These are phyloP conservation scores for Drosophila nasuta DNA, from an alignment of 1,140 invertebrate species.

Conservation along the genomic window DNA sequence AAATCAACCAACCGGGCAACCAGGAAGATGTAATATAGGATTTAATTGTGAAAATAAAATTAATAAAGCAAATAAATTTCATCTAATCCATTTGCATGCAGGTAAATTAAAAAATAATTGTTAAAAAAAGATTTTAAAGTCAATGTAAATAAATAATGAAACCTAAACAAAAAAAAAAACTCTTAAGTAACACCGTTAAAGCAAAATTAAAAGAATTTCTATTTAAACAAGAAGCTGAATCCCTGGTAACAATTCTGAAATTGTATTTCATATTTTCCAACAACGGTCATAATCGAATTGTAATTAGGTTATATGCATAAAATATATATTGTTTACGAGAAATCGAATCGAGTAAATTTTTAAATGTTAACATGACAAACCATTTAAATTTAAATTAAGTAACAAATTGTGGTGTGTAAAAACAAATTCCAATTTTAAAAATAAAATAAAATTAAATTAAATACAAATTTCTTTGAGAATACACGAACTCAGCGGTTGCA, in stretches of 20 bases:
- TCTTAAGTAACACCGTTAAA: not conserved
- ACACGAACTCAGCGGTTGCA: slow-evolving; percentile 5
- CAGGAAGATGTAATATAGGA: slow-evolving; percentile 31
- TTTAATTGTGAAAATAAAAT: slow-evolving; percentile 16
- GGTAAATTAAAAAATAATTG: slow-evolving; percentile 27
- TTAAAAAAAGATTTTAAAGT: slow-evolving; percentile 20
- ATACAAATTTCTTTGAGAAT: slow-evolving; percentile 71
- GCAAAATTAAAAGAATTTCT: slow-evolving; percentile 10
- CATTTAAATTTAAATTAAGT: slow-evolving; percentile 45
- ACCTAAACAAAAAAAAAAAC: not conserved
- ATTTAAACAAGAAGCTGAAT: slow-evolving; percentile 17
- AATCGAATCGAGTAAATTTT: slow-evolving; percentile 33
- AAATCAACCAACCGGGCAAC: not conserved
- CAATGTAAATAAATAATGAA: slow-evolving; percentile 28
- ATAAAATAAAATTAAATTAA: slow-evolving; percentile 70
- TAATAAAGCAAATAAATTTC: slow-evolving; percentile 3
- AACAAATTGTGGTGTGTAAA: slow-evolving; percentile 74
- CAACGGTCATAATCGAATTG: slow-evolving; percentile 28
- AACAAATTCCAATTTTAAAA: slow-evolving; percentile 76
- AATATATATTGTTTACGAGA: slow-evolving; percentile 27
- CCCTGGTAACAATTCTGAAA: slow-evolving; percentile 15
- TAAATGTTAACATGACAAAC: slow-evolving; percentile 38
- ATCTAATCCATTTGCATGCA: slow-evolving; percentile 11
- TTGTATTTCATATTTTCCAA: slow-evolving; percentile 38
- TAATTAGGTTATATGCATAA: slow-evolving; percentile 27